phyloP scores from a whole-genome alignment of 2,888 invertebrate species.

The Sminthurinus aureus region DNA sequence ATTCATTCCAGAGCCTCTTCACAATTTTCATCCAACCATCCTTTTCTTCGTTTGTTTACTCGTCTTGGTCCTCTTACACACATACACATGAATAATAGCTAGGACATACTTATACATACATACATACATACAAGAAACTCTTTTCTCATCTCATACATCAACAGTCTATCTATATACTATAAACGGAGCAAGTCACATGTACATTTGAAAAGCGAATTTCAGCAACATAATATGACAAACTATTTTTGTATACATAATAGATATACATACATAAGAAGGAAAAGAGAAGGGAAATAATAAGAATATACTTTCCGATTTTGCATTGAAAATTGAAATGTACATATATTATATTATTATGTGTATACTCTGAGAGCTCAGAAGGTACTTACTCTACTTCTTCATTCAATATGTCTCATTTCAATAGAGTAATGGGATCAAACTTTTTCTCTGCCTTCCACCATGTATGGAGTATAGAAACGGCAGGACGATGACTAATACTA shows the following conservation, averaged over 20 bases:
- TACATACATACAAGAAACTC: not conserved
- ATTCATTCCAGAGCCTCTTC: constrained; percentile 4
- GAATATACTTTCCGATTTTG: too few species aligned
- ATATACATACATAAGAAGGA: too few species aligned
- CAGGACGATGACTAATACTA: too few species aligned
- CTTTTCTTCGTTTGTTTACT: not conserved
- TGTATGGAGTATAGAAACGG: too few species aligned
- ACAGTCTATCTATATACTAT: too few species aligned
- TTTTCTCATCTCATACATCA: not conserved
- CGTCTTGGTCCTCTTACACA: not conserved
- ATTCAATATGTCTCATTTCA: not conserved
- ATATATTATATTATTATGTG: too few species aligned
- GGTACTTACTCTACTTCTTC: not conserved
- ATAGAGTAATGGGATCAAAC: not conserved
- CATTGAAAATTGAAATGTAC: too few species aligned
- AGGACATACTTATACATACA: too few species aligned
- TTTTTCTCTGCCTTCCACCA: not conserved
- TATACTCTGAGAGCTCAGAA: too few species aligned
- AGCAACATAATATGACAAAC: not conserved
- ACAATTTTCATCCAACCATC: not conserved
- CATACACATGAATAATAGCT: too few species aligned
- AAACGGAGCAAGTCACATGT: too few species aligned
- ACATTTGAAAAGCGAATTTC: not conserved
- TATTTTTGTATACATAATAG: not conserved
- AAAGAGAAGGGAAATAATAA: too few species aligned